Percentiles rank a stretch among this genome's conserved stretches.
Evolutionary conservation across 2,888 invertebrate genomes (phyloP).

Genomic region (Chironomus riparius): DNA sequence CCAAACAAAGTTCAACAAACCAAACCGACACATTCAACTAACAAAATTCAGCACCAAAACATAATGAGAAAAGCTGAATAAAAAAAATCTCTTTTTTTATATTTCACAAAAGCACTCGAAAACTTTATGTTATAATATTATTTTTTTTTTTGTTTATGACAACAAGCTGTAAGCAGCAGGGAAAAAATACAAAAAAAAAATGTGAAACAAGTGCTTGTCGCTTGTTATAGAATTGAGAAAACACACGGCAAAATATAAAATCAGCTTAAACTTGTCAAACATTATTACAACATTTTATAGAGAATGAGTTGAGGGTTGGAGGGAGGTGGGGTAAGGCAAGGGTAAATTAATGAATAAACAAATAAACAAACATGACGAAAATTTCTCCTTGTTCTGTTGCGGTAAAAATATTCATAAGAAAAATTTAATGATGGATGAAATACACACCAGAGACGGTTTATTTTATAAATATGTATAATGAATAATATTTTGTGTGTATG

Average conservation of each 20-base stretch:
- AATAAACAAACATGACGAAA: neutral
- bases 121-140: neutral
- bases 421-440: constrained; percentile 10
- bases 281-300: constrained; percentile 9
- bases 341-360: constrained; percentile 13
- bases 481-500: neutral
- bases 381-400: neutral
- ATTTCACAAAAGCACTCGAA: neutral
- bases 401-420: constrained; percentile 12
- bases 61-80: too few species aligned
- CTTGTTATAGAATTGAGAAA: neutral
- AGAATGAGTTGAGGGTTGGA: too few species aligned
- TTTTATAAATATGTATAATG: neutral
- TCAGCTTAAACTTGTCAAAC: constrained; percentile 26
- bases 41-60: too few species aligned
- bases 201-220: neutral
- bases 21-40: too few species aligned
- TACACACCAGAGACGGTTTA: constrained; percentile 7
- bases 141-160: neutral
- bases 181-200: neutral
- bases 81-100: too few species aligned
- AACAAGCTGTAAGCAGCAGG: neutral
- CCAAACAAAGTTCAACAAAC: neutral
- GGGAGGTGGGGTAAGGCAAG: neutral
- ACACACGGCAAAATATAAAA: neutral